Evolutionary conservation across 2,888 invertebrate species (phyloP), one percentile per base, ranked within the genome.

Genomic region (Drosophila longiperda): DNA sequence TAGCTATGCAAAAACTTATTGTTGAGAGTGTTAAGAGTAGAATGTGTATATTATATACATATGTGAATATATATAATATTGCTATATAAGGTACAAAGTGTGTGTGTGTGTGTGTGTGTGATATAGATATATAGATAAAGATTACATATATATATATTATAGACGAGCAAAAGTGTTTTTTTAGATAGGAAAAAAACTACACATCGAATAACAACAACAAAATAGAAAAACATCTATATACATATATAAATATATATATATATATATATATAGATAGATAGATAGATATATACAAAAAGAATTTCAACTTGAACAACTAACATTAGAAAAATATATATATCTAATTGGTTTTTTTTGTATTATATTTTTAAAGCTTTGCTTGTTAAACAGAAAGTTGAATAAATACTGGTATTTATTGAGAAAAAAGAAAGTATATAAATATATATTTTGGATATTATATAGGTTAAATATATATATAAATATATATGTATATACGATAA

Each of bases 1-100:
- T 77, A 64, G 66, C 61, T 75, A 75, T 69, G 75, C 69, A 71
- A 71, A 67, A 84, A 83, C 73, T 81, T 83, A 81, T 83, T 60
- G 87, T 68, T 67, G 75, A 34, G 50, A 73, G 40, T 78, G 65
- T 80, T 63, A 67, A 62, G 45, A 48, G 32, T n/a, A 50, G 29
- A 42, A 45, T 62, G 34, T 70, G 23, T 50, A 45, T 36, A 55
- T 57, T 67, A 65, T 58, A 59, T 64, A 64, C 36, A 58, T 40
- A 70, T 53, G 49, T 67, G 69, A 52, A 54, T 57, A 55, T 12
- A 45, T 23, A n/a, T 36, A 45, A 29, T 59, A 42, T 66, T 34
- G 11, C 58, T 60, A 45, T 63, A 61, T 60, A 50, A 23, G 48
- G 52, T 52, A 52, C 45, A 32, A 50, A 12, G 50, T n/a, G 52